phyloP scores from a whole-genome alignment of 1,140 invertebrate species.

The Anastrepha ludens region DNA sequence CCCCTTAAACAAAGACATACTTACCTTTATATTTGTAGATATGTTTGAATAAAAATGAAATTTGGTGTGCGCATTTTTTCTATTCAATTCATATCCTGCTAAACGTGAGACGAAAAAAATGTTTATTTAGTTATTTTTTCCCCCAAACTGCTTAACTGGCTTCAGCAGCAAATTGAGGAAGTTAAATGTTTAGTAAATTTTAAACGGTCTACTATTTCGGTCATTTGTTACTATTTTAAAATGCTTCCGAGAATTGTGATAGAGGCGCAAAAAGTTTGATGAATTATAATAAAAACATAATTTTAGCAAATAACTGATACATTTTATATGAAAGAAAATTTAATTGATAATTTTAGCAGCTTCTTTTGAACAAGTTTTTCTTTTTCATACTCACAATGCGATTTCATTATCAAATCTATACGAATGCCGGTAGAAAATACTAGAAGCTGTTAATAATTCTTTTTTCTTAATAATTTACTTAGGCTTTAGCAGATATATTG shows the following conservation, averaged over 20 bases:
- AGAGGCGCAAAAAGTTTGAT: not conserved
- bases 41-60: not conserved
- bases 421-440: not conserved
- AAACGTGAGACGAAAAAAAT: not conserved
- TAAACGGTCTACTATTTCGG: not conserved
- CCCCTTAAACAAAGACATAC: no score
- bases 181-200: not conserved
- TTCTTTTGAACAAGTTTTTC: not conserved
- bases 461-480: not conserved
- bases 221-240: not conserved
- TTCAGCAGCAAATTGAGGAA: slow-evolving; percentile 26
- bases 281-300: not conserved
- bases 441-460: not conserved
- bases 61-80: not conserved
- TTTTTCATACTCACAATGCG: no score
- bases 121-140: not conserved
- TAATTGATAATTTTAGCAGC: not conserved
- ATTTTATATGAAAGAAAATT: not conserved
- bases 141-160: not conserved
- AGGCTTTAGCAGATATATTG: not conserved
- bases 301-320: not conserved
- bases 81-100: not conserved
- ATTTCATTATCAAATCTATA: not conserved
- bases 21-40: no score
- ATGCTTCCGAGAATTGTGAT: not conserved